Evolutionary conservation across 1,140 invertebrate species (phyloP).

Genomic region (Sycophaga agraensis): DNA sequence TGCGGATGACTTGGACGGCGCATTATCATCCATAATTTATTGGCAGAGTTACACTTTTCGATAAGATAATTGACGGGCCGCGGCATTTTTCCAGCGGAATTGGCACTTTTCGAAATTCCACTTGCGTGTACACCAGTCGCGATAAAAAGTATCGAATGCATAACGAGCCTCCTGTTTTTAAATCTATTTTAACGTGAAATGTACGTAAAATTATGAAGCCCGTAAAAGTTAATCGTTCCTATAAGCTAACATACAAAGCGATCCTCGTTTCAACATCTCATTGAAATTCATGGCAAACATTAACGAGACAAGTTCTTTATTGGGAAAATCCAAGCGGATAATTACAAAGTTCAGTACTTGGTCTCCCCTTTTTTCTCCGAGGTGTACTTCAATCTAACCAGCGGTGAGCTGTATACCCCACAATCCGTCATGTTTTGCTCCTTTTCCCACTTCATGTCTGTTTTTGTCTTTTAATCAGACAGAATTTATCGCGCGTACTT

Average conservation of each 20-base stretch:
- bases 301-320: slow-evolving; percentile 23
- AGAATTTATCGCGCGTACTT: background rate
- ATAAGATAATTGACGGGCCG: too few species aligned
- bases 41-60: too few species aligned
- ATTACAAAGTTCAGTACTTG: slow-evolving; percentile 10
- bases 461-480: slow-evolving; percentile 1
- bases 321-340: slow-evolving; percentile 4
- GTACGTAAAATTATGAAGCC: background rate
- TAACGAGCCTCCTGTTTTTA: background rate
- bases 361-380: background rate
- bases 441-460: background rate
- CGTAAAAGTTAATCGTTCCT: background rate
- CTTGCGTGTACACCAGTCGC: too few species aligned
- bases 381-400: slow-evolving; percentile 4
- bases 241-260: background rate
- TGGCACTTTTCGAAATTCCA: too few species aligned
- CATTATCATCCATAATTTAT: too few species aligned
- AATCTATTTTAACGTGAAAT: background rate
- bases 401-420: too few species aligned
- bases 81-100: too few species aligned
- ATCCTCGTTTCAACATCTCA: background rate
- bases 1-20: too few species aligned
- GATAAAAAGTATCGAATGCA: background rate
- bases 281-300: slow-evolving; percentile 11
- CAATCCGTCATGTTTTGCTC: background rate